Percentiles rank a stretch among this genome's conserved stretches.
phyloP scores from a whole-genome alignment of 2,888 invertebrate species.

The Scaptomyza cyrtandrae region DNA sequence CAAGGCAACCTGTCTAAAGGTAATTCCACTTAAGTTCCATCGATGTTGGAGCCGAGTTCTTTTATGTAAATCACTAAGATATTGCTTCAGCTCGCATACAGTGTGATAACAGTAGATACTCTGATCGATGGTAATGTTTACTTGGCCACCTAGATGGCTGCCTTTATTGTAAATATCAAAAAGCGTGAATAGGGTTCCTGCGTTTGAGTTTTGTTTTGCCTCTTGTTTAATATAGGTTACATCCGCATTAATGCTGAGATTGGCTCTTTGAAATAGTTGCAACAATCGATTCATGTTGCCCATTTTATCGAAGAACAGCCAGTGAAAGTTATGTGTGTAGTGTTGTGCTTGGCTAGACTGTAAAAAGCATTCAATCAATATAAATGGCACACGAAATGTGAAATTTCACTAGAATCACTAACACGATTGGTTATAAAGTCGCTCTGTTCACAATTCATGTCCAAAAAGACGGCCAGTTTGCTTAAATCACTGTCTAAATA shows the following conservation, averaged over 20 bases:
- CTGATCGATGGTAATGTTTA: conserved; percentile 81
- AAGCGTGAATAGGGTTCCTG: conserved; percentile 39
- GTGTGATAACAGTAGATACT: conserved; percentile 61
- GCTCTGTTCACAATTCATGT: conserved; percentile 70
- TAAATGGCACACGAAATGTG: background rate
- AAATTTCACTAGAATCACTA: background rate
- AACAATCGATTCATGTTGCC: conserved; percentile 53
- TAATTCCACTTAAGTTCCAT: conserved; percentile 70
- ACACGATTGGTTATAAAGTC: conserved; percentile 69
- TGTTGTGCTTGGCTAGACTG: conserved; percentile 72
- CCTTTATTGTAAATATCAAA: conserved; percentile 84
- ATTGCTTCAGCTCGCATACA: conserved; percentile 52
- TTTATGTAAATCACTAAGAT: conserved; percentile 68
- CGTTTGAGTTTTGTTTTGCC: background rate
- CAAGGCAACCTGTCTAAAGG: conserved; percentile 74
- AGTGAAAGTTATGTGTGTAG: conserved; percentile 70
- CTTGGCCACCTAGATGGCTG: conserved; percentile 75
- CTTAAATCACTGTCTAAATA: conserved; percentile 61
- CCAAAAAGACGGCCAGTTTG: conserved; percentile 74
- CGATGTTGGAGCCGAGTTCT: conserved; percentile 74
- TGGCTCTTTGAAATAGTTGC: conserved; percentile 58
- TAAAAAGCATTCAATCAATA: background rate
- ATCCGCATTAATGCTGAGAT: conserved; percentile 80
- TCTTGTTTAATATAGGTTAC: conserved; percentile 65
- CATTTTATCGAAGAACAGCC: conserved; percentile 74